Base-by-base conservation (phyloP, 2,113 vertebrate genomes). In the Ellobius talpinus region DNA sequence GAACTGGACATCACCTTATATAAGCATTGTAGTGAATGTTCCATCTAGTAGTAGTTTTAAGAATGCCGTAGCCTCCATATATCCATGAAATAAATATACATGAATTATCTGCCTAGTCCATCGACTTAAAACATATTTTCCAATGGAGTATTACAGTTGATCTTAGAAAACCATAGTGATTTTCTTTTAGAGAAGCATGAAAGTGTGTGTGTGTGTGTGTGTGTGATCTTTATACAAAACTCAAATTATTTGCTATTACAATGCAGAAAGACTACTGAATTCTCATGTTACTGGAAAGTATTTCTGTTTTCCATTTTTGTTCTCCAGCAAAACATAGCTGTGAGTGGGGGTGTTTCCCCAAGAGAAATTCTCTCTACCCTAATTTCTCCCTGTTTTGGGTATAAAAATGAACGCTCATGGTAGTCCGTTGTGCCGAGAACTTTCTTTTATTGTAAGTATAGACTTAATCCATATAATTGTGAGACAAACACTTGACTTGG, bases 21-120 rank as follows among this genome's bases (percentile, higher is more conserved):
- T 95, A 61, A 96, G 95, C 90, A 90, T 66, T 95, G 81, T 78
- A 79, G 97, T 89, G 89, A 93, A 94, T 96, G 97, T 97, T 97
- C 98, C 98, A 98, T 96, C 98, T 97, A 97, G 97, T 97, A 97
- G 97, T 97, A 29, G 73, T 73, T 98, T 92, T 92, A 90, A 97
- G 96, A 97, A 97, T 86, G 94, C 93, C 94, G 31, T 86, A 61
- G 61, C 42, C 70, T 97, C 13, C 52, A 11, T 61, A 47, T 42
- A 33, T 33, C 9, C 13, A 42, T 17, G 92, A 94, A 50, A 36
- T 47, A 29, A 50, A 36, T 47, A 29, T n/a, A 26, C 16, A 31
- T 17, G 92, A 93, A 33, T 93, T 87, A 70, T 68, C 68, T 72
- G 24, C n/a, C 58, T 52, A 85, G 7, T 90, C 85, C 58, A 96